These are phyloP conservation scores for Beroe ovata DNA, from an alignment of 37 sponge, comb jelly and placozoan species.

Conservation along the genomic window DNA sequence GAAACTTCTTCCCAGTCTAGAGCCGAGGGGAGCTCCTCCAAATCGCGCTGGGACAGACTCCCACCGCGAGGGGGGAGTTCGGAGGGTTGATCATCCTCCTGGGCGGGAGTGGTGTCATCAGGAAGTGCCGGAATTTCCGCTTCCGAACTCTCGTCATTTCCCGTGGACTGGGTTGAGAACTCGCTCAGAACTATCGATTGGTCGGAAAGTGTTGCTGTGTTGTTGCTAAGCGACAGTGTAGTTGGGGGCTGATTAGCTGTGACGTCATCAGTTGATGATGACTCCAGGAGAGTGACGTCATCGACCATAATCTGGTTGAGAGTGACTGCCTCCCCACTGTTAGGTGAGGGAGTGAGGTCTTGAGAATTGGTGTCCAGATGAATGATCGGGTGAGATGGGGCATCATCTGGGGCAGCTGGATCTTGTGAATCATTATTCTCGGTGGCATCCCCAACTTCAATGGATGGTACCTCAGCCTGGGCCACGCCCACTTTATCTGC, in stretches of 20 bases:
- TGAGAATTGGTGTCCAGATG: not conserved
- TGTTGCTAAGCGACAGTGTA: not conserved
- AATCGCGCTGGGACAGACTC: not conserved
- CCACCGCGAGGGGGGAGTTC: not conserved
- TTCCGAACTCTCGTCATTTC: not conserved
- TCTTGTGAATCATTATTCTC: too few species aligned
- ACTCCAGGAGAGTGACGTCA: not conserved
- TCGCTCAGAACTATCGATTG: not conserved
- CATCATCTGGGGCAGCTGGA: too few species aligned
- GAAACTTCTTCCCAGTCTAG: slow-evolving; percentile 58
- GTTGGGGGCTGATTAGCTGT: not conserved
- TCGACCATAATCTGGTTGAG: not conserved
- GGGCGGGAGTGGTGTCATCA: not conserved
- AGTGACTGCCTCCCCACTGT: not conserved
- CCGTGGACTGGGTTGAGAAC: not conserved
- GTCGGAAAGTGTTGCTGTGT: not conserved
- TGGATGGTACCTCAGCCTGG: too few species aligned
- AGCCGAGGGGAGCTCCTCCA: slow-evolving; percentile 8
- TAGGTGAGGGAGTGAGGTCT: not conserved
- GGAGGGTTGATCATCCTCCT: not conserved
- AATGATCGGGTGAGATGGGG: not conserved
- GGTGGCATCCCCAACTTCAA: too few species aligned
- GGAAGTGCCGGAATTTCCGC: not conserved
- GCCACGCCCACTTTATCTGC: too few species aligned
- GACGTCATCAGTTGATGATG: not conserved